Conservation (phyloP, 2,888 invertebrate species). For the Charanyca ferruginea region DNA sequence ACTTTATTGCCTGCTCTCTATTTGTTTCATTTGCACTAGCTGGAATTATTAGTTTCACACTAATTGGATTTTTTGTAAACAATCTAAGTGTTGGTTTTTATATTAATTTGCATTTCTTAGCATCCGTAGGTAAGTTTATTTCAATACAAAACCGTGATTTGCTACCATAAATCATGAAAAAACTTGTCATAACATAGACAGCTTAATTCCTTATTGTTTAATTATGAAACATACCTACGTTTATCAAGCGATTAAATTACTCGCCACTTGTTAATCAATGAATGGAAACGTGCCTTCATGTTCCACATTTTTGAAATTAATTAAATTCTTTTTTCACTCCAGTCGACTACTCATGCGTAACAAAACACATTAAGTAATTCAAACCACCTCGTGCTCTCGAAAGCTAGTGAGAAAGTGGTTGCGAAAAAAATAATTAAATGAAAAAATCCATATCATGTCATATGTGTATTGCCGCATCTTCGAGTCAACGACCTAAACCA, state of each 20-base stretch:
- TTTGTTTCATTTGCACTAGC: slow-evolving; percentile 42
- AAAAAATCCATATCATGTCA: slow-evolving; percentile 73
- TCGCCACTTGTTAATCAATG: slow-evolving; percentile 36
- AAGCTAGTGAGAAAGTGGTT: slow-evolving; percentile 81
- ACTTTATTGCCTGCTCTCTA: slow-evolving; percentile 44
- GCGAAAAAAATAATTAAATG: slow-evolving; percentile 71
- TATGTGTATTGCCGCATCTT: slow-evolving; percentile 77
- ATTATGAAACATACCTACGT: slow-evolving; percentile 17
- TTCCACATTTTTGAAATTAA: slow-evolving; percentile 64
- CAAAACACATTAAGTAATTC: slow-evolving; percentile 74
- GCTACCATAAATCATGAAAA: slow-evolving; percentile 25
- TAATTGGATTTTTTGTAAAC: slow-evolving; percentile 28
- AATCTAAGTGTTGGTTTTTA: slow-evolving; percentile 29
- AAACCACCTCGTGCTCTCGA: slow-evolving; percentile 67
- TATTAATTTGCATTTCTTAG: slow-evolving; percentile 27
- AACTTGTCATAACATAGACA: slow-evolving; percentile 29
- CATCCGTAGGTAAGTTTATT: slow-evolving; percentile 34
- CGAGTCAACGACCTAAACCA: slow-evolving; percentile 85
- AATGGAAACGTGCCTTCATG: slow-evolving; percentile 55
- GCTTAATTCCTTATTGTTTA: slow-evolving; percentile 34
- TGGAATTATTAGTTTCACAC: slow-evolving; percentile 28
- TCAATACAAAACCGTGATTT: slow-evolving; percentile 15
- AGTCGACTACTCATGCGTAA: slow-evolving; percentile 75
- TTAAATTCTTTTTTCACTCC: slow-evolving; percentile 65
- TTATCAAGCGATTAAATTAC: slow-evolving; percentile 35